Base-by-base conservation (phyloP, 2,113 vertebrate species). In the Passer montanus region DNA sequence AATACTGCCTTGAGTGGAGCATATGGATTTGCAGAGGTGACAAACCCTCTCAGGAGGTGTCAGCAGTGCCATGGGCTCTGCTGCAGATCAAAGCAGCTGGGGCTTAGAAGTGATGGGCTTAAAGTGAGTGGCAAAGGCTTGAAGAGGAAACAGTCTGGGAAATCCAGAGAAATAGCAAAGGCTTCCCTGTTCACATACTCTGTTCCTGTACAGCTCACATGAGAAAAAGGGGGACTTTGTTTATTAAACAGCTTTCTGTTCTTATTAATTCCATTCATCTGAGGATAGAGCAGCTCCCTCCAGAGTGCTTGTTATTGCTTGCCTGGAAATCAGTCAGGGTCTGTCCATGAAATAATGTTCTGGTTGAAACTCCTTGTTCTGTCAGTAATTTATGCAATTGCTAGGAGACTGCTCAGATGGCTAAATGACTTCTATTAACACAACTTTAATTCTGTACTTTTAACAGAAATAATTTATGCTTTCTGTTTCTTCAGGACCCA, bases 351-450 rank as follows among this genome's bases (percentile, higher is more conserved):
- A 84, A 92, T 63, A 31, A 67, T 47, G 68, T 56, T 90, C 95
- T 86, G 53, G 23, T 72, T 78, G 68, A 97, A 96, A 44, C 19
- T 77, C 56, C 64, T 89, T 68, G 50, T 84, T 94, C 86, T 89
- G 68, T 55, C 52, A 44, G 84, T 84, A 89, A 95, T 89, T 84
- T 95, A 93, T 94, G 95, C 89, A 89, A 87, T 37, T 92, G 56
- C 72, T 89, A 89, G 47, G 91, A 93, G 47, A 75, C 47, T 91
- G 47, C 44, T 95, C 68, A 66, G 44, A 44, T 89, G 83, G 56
- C 69, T 86, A 87, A 96, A 89, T 72, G 47, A 37, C 47, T 96
- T 89, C 84, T 92, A 81, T 95, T 93, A 97, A 83, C 55, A 84
- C 70, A 88, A 88, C 68, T 95, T 94, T 81, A 70, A 84, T 95